Evolutionary conservation across 2,797 vertebrate species (phyloP).

Genomic region (Anguilla pacifica): DNA sequence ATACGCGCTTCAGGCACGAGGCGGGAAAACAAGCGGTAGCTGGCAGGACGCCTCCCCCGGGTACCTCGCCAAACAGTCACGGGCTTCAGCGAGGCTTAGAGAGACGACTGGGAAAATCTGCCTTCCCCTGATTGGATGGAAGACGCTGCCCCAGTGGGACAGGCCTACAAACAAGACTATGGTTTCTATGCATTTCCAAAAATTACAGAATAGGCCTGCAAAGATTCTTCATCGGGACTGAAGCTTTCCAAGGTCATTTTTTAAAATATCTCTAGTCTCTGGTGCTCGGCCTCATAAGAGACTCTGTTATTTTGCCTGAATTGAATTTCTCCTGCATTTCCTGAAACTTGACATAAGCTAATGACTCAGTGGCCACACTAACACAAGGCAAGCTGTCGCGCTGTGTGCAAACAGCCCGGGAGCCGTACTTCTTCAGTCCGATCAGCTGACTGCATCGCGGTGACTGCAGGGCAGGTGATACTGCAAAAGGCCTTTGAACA

Average conservation of each 20-base stretch:
- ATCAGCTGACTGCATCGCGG: background rate
- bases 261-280: background rate
- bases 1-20: no score
- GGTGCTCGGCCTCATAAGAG: background rate
- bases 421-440: background rate
- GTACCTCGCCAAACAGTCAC: background rate
- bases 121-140: background rate
- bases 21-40: background rate
- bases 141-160: background rate
- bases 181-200: background rate
- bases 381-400: background rate
- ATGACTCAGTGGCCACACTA: background rate
- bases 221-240: background rate
- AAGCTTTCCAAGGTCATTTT: background rate
- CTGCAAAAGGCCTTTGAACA: background rate
- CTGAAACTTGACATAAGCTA: background rate
- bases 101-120: background rate
- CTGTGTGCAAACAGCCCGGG: background rate
- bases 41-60: background rate
- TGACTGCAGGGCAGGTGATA: background rate
- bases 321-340: background rate
- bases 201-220: background rate
- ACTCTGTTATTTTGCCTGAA: background rate
- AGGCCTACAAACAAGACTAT: background rate
- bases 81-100: background rate